phyloP scores from a whole-genome alignment of 1,140 invertebrate species.

The Drosophila ananassae region DNA sequence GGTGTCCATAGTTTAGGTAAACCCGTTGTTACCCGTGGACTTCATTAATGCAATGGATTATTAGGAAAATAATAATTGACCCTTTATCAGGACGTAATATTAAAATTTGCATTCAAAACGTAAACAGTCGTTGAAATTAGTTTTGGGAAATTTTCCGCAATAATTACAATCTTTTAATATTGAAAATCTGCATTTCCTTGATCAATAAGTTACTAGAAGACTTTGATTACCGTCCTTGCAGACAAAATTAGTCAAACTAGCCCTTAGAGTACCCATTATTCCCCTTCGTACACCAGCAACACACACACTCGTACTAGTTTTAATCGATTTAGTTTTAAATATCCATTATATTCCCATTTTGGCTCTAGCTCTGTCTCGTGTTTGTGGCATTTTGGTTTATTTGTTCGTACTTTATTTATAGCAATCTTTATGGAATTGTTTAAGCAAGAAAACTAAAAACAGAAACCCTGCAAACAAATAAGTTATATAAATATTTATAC shows the following conservation, averaged over 20 bases:
- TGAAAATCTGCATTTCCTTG: background rate
- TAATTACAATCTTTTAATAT: background rate
- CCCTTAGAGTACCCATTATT: constrained; percentile 2
- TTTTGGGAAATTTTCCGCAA: background rate
- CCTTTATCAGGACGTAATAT: background rate
- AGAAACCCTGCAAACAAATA: constrained; percentile 49
- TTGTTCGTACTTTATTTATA: constrained; percentile 40
- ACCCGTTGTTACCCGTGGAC: background rate
- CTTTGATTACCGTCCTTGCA: constrained; percentile 6
- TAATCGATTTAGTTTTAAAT: constrained; percentile 33
- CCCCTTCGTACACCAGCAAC: constrained; percentile 8
- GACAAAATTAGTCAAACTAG: constrained; percentile 23
- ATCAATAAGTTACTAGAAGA: constrained; percentile 17
- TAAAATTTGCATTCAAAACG: background rate
- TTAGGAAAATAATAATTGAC: background rate
- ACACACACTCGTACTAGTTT: constrained; percentile 13
- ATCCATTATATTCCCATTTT: constrained; percentile 33
- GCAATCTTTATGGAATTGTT: constrained; percentile 53
- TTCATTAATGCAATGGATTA: background rate
- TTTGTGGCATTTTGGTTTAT: constrained; percentile 54
- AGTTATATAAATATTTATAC: constrained; percentile 75
- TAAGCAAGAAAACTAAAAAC: constrained; percentile 44
- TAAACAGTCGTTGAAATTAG: background rate
- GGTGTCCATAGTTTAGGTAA: background rate
- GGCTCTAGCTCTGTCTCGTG: constrained; percentile 48